A percentile compares a stretch with the other conserved stretches of the same genome.
phyloP scores from a whole-genome alignment of 2,888 invertebrate genomes.

The Hypsopygia costalis region DNA sequence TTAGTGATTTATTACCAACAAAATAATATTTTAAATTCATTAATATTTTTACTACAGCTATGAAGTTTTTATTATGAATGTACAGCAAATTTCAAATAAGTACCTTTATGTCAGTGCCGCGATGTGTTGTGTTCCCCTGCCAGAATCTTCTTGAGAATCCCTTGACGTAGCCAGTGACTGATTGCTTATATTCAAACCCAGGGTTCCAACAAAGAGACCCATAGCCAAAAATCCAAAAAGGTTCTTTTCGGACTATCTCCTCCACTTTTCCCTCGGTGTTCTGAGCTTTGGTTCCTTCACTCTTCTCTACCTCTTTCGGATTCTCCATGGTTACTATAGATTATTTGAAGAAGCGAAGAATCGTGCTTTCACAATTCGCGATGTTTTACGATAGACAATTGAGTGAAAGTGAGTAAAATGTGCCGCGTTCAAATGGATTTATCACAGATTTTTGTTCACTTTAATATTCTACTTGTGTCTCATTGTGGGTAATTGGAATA shows the following conservation, averaged over 20 bases:
- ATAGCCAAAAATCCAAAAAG: slow-evolving; percentile 96
- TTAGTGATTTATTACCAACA: no score
- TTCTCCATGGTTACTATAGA: slow-evolving; percentile 13
- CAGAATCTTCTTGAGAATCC: slow-evolving; percentile 94
- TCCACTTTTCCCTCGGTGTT: neutral
- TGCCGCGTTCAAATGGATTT: slow-evolving; percentile 31
- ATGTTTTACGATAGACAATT: slow-evolving; percentile 26
- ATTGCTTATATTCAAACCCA: slow-evolving; percentile 91
- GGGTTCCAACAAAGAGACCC: slow-evolving; percentile 98
- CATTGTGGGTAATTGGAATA: slow-evolving; percentile 54
- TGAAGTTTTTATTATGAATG: no score
- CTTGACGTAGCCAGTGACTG: slow-evolving; percentile 89
- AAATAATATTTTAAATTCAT: no score
- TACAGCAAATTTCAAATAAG: no score
- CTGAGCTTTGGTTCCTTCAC: neutral
- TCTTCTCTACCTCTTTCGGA: no score
- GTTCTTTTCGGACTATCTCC: slow-evolving; percentile 54
- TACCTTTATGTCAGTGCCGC: slow-evolving; percentile 88
- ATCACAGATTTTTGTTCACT: slow-evolving; percentile 43
- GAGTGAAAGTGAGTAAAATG: slow-evolving; percentile 34
- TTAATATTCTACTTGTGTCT: slow-evolving; percentile 54
- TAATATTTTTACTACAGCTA: no score
- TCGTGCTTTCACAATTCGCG: slow-evolving; percentile 21
- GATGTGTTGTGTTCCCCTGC: slow-evolving; percentile 93
- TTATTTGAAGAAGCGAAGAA: no score